Evolutionary conservation across 2,888 invertebrate genomes (phyloP), one percentile per base, ranked within the genome.

Genomic region (Drosophila cracens): DNA sequence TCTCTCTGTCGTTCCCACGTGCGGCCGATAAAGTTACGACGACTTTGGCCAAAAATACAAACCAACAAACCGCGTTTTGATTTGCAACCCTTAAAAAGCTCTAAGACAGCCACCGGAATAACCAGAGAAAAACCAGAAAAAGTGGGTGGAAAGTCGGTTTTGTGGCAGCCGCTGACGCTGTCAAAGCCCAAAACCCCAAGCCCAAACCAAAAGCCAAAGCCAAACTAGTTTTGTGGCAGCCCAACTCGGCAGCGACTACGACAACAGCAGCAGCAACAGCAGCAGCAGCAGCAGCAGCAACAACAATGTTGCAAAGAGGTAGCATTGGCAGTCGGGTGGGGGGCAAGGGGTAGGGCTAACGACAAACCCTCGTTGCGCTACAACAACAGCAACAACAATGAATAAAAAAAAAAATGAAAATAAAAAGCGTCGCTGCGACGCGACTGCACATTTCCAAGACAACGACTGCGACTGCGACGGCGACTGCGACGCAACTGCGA

Each of bases 51-150:
- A 90, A 86, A 87, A 90, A 88, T 90, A 87, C 87, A 87, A 87
- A 87, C 87, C 87, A 86, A 88, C 90, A 87, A 87, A 87, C 87
- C 90, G 87, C 90, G 87, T 90, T 90, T 87, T 87, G 87, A 87
- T 90, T 87, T 87, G 87, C 87, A 87, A 87, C 87, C 87, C 87
- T 88, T 87, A 89, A 76, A 81, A 82, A 83, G 75, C 74, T 74
- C 70, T 74, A 86, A 86, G 86, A 83, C 88, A 77, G 78, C 70
- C 79, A 69, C 78, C 76, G 75, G 70, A 66, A 70, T 79, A 83
- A 77, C 83, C 74, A 75, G 73, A 79, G 79, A 74, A 89, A 71
- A 74, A 83, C 79, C 80, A 75, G 77, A 87, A 87, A 89, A 87
- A 89, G 87, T 83, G 83, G 88, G 87, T 84, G 89, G 83, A 84